Evolutionary conservation across 2,888 invertebrate genomes (phyloP).

Genomic region (Subacronicta megacephala): DNA sequence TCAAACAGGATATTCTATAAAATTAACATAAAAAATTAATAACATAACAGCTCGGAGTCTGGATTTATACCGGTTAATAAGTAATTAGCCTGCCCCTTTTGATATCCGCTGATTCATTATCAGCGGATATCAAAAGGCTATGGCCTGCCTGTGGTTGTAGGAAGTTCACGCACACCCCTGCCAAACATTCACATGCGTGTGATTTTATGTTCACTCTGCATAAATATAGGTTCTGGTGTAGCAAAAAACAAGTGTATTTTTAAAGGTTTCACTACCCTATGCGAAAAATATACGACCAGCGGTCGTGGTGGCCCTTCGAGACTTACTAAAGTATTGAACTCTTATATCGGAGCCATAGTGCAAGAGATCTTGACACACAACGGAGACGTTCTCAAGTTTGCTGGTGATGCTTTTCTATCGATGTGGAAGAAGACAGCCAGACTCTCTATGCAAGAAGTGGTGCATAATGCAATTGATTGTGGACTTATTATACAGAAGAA

Average conservation of each 20-base stretch:
- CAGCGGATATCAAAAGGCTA: too few relatives aligned
- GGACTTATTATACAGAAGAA: conserved; percentile 92
- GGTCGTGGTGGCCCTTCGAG: conserved; percentile 92
- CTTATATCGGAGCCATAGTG: conserved; percentile 92
- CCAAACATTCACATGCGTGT: too few relatives aligned
- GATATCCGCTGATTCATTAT: too few relatives aligned
- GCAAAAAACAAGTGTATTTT: conserved; percentile 6
- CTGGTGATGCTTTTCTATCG: conserved; percentile 91
- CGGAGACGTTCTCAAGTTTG: conserved; percentile 92
- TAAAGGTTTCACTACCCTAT: conserved; percentile 91
- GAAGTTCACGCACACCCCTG: too few relatives aligned
- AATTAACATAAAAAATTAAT: too few relatives aligned
- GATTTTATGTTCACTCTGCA: too few relatives aligned
- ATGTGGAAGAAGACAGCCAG: conserved; percentile 90
- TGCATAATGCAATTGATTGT: conserved; percentile 91
- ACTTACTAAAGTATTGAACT: conserved; percentile 92
- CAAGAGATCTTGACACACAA: conserved; percentile 91
- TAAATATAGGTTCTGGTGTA: not conserved
- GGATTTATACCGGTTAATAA: too few relatives aligned
- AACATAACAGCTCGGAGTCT: too few relatives aligned
- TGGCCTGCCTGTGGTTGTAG: too few relatives aligned
- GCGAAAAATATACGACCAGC: conserved; percentile 91
- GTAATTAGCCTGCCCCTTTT: too few relatives aligned
- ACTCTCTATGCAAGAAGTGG: conserved; percentile 89
- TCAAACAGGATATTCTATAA: too few relatives aligned